phyloP scores from a whole-genome alignment of 1,140 invertebrate genomes.

The Gryllus bimaculatus region DNA sequence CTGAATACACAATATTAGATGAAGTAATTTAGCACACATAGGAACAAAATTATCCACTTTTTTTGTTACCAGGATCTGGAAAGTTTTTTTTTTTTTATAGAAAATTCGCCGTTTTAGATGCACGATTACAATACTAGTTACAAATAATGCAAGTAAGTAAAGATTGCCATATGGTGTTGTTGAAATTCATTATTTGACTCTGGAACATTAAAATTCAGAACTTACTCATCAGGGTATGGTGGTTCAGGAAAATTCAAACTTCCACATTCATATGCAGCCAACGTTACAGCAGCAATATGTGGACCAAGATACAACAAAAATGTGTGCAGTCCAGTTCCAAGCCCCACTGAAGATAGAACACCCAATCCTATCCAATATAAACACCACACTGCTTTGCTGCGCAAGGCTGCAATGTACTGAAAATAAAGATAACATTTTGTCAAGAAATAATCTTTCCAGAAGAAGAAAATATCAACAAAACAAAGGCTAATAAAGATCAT shows the following conservation, averaged over 20 bases:
- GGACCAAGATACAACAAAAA: constrained; percentile 95
- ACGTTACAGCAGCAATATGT: constrained; percentile 85
- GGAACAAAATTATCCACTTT: too few relatives aligned
- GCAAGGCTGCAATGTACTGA: constrained; percentile 11
- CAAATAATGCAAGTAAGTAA: too few relatives aligned
- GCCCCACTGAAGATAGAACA: constrained; percentile 90
- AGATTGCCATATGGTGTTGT: too few relatives aligned
- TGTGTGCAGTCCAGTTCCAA: constrained; percentile 96
- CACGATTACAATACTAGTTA: too few relatives aligned
- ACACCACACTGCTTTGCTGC: constrained; percentile 49
- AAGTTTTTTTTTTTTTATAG: too few relatives aligned
- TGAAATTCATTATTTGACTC: too few relatives aligned
- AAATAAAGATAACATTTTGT: background rate
- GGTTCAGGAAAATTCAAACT: constrained; percentile 88
- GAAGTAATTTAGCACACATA: too few relatives aligned
- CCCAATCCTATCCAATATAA: constrained; percentile 92
- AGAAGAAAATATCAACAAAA: too few relatives aligned
- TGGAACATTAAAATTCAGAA: background rate
- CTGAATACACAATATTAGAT: too few relatives aligned
- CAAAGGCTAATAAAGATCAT: too few relatives aligned
- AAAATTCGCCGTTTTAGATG: too few relatives aligned
- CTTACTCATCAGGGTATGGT: constrained; percentile 63
- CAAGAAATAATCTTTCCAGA: background rate
- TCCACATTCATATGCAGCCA: constrained; percentile 96
- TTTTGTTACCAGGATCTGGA: too few relatives aligned